Conservation (phyloP, 2,113 vertebrate genomes). For the Blennius ocellaris region DNA sequence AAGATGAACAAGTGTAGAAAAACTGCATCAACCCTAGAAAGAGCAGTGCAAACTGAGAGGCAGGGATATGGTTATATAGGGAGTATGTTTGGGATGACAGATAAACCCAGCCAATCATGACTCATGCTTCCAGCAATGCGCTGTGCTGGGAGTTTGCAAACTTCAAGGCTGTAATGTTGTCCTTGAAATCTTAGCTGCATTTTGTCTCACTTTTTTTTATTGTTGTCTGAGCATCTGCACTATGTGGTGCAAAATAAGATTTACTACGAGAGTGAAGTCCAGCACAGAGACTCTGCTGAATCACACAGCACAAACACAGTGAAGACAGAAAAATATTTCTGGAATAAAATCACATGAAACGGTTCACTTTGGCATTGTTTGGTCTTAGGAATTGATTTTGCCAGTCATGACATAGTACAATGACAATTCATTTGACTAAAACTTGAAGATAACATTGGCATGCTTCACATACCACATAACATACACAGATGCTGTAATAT, state of each 20-base stretch:
- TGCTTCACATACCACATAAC: neutral
- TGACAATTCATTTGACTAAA: neutral
- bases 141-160: neutral
- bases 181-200: neutral
- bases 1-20: neutral
- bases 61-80: neutral
- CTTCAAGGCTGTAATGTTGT: neutral
- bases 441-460: neutral
- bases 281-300: slow-evolving; percentile 67
- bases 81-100: slow-evolving; percentile 5
- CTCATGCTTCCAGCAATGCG: slow-evolving; percentile 1
- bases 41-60: slow-evolving; percentile 3
- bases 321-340: slow-evolving; percentile 63
- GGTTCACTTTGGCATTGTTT: neutral
- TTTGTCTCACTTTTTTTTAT: neutral
- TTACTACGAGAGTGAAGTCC: slow-evolving; percentile 75
- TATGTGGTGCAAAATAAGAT: slow-evolving; percentile 22
- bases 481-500: neutral
- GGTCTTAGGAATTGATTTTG: too few relatives aligned
- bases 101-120: neutral
- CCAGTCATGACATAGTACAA: neutral
- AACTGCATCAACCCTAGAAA: neutral
- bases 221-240: slow-evolving; percentile 3
- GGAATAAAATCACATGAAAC: slow-evolving; percentile 48
- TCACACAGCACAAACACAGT: slow-evolving; percentile 62